phyloP scores from a whole-genome alignment of 2,113 vertebrate species.

The Psilopogon haemacephalus region DNA sequence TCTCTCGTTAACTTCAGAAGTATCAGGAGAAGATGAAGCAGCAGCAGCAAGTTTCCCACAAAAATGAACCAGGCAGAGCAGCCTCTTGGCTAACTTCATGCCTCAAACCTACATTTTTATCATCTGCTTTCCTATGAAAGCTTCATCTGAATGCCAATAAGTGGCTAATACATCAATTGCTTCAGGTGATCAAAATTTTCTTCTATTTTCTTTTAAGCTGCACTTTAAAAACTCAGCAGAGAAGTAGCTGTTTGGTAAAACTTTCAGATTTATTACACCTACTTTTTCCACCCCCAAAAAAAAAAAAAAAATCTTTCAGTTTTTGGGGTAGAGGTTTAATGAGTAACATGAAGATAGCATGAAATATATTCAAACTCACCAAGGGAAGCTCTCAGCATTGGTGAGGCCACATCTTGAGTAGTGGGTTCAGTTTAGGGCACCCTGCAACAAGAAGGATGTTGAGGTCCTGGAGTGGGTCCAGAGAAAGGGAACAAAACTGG shows the following conservation, averaged over 20 bases:
- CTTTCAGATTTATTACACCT: not conserved
- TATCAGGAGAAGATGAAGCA: not conserved
- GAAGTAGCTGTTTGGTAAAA: not conserved
- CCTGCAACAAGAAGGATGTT: too few species aligned
- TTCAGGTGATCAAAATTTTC: not conserved
- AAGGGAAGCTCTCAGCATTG: not conserved
- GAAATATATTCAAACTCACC: not conserved
- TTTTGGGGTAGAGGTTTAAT: not conserved
- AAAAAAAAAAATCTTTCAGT: not conserved
- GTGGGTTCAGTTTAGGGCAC: too few species aligned
- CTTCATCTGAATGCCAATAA: not conserved
- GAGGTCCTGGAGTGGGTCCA: too few species aligned
- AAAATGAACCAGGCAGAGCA: not conserved
- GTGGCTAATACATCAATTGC: not conserved
- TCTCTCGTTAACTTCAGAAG: not conserved
- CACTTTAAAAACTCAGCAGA: not conserved
- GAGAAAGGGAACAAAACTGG: too few species aligned
- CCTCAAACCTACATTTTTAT: not conserved
- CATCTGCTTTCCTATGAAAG: not conserved
- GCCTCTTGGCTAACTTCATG: not conserved
- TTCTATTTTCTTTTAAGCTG: not conserved
- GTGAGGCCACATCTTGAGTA: too few species aligned
- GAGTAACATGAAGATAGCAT: not conserved
- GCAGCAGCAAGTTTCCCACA: not conserved
- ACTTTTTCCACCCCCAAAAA: not conserved